Conservation (phyloP, 1,140 invertebrate genomes). For the Proctacanthus coquilletti region DNA sequence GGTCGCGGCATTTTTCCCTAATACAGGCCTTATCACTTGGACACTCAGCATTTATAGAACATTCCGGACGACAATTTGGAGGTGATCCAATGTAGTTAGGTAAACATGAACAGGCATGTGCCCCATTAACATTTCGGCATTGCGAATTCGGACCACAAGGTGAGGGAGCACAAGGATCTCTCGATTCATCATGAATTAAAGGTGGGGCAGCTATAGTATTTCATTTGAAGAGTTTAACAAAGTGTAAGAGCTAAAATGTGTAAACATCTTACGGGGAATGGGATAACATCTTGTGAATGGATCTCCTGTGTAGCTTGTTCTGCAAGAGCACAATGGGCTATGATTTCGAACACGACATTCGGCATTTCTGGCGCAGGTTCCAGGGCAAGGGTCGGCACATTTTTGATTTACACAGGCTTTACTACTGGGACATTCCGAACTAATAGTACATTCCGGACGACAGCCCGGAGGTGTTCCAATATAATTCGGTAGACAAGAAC, state of each 20-base stretch:
- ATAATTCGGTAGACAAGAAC: conserved; percentile 44
- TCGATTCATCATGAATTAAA: conserved; percentile 39
- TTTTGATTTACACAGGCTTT: conserved; percentile 47
- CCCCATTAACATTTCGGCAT: conserved; percentile 51
- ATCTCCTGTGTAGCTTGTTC: conserved; percentile 46
- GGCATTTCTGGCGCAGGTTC: conserved; percentile 47
- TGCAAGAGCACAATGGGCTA: conserved; percentile 49
- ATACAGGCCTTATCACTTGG: conserved; percentile 62
- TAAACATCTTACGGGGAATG: conserved; percentile 31
- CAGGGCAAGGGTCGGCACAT: conserved; percentile 48
- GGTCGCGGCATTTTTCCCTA: conserved; percentile 63
- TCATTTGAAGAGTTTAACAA: not conserved
- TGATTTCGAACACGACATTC: conserved; percentile 50
- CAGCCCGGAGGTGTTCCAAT: conserved; percentile 44
- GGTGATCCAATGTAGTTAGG: conserved; percentile 60
- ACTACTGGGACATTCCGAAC: conserved; percentile 45
- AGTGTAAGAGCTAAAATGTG: not conserved
- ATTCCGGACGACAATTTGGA: conserved; percentile 68
- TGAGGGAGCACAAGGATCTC: conserved; percentile 58
- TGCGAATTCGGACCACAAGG: conserved; percentile 70
- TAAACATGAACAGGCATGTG: conserved; percentile 61
- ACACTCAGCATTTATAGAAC: conserved; percentile 68
- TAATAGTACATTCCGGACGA: conserved; percentile 44
- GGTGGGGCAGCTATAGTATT: conserved; percentile 42
- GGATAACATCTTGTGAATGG: conserved; percentile 42